phyloP scores from a whole-genome alignment of 2,113 vertebrate species.

The Saiga tatarica region DNA sequence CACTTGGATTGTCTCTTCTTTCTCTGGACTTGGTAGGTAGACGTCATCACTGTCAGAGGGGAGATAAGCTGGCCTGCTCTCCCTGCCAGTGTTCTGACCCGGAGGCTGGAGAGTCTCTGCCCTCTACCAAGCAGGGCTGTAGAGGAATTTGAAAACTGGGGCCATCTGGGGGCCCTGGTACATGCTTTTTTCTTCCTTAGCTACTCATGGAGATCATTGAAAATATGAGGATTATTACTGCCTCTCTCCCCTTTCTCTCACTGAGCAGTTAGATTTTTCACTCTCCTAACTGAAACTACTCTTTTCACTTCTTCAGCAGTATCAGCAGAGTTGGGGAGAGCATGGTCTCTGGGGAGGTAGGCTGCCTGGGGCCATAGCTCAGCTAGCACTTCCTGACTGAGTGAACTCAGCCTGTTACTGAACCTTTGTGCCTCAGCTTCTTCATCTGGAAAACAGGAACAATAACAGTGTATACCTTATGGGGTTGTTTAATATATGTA shows the following conservation, averaged over 20 bases:
- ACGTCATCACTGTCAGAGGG: not conserved
- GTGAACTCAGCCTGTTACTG: not conserved
- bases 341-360: not conserved
- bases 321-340: not conserved
- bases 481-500: not conserved
- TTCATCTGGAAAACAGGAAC: not conserved
- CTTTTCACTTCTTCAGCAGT: not conserved
- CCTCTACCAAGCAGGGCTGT: not conserved
- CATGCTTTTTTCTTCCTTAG: not conserved
- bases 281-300: not conserved
- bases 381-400: not conserved
- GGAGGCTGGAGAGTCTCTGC: not conserved
- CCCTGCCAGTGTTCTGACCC: not conserved
- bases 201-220: not conserved
- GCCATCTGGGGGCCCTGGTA: not conserved
- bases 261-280: not conserved
- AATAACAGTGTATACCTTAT: not conserved
- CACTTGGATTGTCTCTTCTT: not conserved
- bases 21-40: not conserved
- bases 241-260: not conserved
- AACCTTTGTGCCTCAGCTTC: not conserved
- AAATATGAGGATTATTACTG: not conserved
- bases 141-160: not conserved
- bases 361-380: not conserved
- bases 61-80: not conserved